Conservation (phyloP, 2,113 vertebrate genomes). For the Catharus fuscescens region DNA sequence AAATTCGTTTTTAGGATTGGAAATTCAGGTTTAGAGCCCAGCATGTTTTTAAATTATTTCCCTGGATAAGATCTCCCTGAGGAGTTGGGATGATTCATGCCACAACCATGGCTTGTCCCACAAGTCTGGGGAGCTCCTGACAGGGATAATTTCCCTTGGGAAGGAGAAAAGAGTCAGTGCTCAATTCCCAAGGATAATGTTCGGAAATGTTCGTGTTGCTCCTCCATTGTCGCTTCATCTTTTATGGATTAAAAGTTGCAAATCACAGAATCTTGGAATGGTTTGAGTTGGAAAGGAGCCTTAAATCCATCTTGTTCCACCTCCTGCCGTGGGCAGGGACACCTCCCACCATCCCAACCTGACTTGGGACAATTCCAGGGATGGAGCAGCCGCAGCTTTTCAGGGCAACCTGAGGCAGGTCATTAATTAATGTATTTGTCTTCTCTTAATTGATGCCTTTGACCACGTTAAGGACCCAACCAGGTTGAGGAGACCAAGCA, state of each 20-base stretch:
- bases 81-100: not conserved
- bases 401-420: not conserved
- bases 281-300: not conserved
- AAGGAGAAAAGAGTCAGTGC: not conserved
- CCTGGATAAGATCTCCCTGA: not conserved
- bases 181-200: fast-evolving
- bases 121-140: not conserved
- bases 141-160: not conserved
- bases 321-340: not conserved
- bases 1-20: not conserved
- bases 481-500: not conserved
- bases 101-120: fast-evolving
- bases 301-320: not conserved
- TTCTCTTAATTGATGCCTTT: not conserved
- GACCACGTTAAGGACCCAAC: fast-evolving
- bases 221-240: fast-evolving
- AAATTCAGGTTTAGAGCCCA: not conserved
- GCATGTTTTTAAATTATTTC: not conserved
- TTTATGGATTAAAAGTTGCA: not conserved
- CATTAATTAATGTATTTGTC: fast-evolving
- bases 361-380: not conserved
- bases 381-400: not conserved
- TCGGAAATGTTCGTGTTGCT: fast-evolving
- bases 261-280: fast-evolving
- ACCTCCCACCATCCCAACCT: not conserved